phyloP scores from a whole-genome alignment of 2,113 vertebrate species.

The Pseudorhombus dupliciocellatus region DNA sequence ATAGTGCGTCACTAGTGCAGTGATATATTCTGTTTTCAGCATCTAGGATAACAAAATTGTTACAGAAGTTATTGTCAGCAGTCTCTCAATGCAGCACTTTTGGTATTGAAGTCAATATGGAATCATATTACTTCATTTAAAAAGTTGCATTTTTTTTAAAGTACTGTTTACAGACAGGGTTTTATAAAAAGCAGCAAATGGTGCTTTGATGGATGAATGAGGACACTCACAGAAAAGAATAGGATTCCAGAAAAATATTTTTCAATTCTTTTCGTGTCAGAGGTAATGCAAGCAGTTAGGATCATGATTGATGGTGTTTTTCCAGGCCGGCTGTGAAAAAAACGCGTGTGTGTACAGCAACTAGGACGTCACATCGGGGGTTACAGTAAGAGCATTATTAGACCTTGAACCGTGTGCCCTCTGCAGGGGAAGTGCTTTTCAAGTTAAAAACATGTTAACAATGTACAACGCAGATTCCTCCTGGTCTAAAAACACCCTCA shows the following conservation, averaged over 20 bases:
- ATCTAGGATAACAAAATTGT: neutral
- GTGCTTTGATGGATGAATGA: neutral
- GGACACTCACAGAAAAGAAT: conserved; percentile 4
- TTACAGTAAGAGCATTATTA: conserved; percentile 40
- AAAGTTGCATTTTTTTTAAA: conserved; percentile 12
- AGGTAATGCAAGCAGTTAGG: conserved; percentile 35
- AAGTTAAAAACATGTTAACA: conserved; percentile 60
- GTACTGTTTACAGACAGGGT: neutral
- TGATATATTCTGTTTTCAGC: neutral
- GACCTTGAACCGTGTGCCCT: conserved; percentile 48
- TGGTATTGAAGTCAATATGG: neutral
- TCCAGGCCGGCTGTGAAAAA: conserved; percentile 9
- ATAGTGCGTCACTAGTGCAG: neutral
- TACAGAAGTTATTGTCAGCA: neutral
- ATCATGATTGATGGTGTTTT: conserved; percentile 58
- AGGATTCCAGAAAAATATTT: conserved; percentile 37
- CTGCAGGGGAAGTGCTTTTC: conserved; percentile 57
- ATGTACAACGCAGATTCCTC: conserved; percentile 43
- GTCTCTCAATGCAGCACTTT: neutral
- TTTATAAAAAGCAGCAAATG: neutral
- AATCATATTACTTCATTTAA: neutral
- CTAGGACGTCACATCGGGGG: conserved; percentile 17
- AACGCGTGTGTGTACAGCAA: neutral
- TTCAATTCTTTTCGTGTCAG: conserved; percentile 8
- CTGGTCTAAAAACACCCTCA: conserved; percentile 59